A percentile compares a stretch with the other conserved stretches of the same genome.
Conservation (phyloP, 2,113 vertebrate genomes). For the Sula dactylatra region DNA sequence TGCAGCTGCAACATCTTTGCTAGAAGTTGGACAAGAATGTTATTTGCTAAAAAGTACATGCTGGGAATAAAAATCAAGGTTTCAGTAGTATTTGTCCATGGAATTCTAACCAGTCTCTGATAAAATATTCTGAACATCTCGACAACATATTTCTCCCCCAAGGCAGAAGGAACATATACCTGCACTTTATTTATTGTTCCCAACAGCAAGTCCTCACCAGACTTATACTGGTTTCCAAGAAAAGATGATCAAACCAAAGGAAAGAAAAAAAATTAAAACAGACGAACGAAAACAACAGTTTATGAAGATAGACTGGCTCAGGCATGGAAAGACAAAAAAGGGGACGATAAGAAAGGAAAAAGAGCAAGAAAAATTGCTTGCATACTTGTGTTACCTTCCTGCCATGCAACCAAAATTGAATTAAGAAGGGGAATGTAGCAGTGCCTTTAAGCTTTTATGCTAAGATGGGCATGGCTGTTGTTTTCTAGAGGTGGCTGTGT, state of each 20-base stretch:
- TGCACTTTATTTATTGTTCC: background rate
- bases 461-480: background rate
- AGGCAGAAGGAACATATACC: background rate
- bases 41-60: constrained; percentile 39
- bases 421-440: background rate
- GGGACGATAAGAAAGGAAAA: background rate
- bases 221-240: background rate
- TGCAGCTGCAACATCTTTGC: constrained; percentile 53
- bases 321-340: background rate
- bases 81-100: background rate
- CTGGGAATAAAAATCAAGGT: constrained; percentile 35
- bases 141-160: background rate
- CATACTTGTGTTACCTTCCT: background rate
- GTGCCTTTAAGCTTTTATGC: background rate
- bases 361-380: background rate
- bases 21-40: constrained; percentile 6
- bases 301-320: background rate
- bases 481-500: background rate
- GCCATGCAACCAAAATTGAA: background rate
- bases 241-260: background rate
- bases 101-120: background rate
- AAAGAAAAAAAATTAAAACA: background rate
- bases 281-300: background rate
- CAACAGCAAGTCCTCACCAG: background rate
- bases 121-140: constrained; percentile 9